Evolutionary conservation across 1,140 invertebrate genomes (phyloP), one percentile per base, ranked within the genome.

Genomic region (Ridgeia piscesae): DNA sequence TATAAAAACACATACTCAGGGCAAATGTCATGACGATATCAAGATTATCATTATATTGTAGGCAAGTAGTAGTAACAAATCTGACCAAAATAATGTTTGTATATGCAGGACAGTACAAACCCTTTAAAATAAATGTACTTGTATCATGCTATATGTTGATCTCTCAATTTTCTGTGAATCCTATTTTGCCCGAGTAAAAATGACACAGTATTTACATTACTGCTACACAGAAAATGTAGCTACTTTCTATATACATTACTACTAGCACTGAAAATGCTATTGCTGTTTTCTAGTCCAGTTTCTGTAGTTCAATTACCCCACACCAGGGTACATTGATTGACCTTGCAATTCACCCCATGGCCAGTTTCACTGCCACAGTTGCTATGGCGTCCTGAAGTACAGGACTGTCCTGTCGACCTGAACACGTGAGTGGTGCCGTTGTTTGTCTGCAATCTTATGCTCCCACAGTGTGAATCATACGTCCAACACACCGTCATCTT

Each of bases 401-500:
- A 27, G 58, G 27, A 77, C 58, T 77, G 58, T 77, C 17, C 58
- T 21, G 27, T 77, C 2, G 58, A 21, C 58, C 58, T 77, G 58
- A 77, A 77, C 58, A 77, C 58, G 27, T 77, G 58, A 77, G 17
- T 21, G 58, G 58, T 17, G 58, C 11, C 8, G 27, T 77, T 77
- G 58, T 77, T 77, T 77, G 58, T 77, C 42, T 6, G 42, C 42
- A 6, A 11, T 42, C 42, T 11, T 6, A 42, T 77, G 58, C 27
- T 77, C 58, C 89, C n/a, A 33, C 31, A 27, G 35, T 90, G 34
- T 6, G 21, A 35, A 21, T 92, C 88, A 96, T 88, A 96, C 95
- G 93, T 96, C 95, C 33, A 95, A 91, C 92, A 95, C 95, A n/a
- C 94, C 94, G 93, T 95, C 95, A 93, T 94, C 96, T 93, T 95